Percentiles rank a stretch among this genome's conserved stretches.
Evolutionary conservation across 2,113 vertebrate species (phyloP).

Genomic region (Oncorhynchus tshawytscha): DNA sequence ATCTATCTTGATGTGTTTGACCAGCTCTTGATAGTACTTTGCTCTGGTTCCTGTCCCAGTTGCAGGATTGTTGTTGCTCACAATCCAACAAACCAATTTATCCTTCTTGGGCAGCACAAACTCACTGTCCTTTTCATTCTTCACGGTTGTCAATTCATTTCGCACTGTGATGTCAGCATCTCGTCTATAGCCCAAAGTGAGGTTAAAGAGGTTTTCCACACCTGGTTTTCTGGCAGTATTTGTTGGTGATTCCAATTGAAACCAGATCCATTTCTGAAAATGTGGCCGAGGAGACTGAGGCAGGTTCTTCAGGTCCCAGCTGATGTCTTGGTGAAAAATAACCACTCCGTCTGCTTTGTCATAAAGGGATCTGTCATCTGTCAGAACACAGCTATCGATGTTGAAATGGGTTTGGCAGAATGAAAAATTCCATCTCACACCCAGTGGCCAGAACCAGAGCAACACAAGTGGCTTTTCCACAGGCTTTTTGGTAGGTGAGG

Average conservation of each 20-base stretch:
- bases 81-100: constrained; percentile 82
- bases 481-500: neutral
- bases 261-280: constrained; percentile 3
- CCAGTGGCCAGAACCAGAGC: constrained; percentile 1
- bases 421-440: neutral
- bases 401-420: neutral
- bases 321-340: neutral
- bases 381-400: neutral
- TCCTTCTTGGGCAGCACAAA: constrained; percentile 81
- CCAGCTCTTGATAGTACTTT: constrained; percentile 82
- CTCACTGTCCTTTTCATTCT: constrained; percentile 20
- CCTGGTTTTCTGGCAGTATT: neutral
- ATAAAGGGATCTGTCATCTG: neutral
- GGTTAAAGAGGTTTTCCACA: neutral
- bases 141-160: neutral
- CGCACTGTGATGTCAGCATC: constrained; percentile 2
- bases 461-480: neutral
- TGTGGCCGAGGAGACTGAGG: neutral
- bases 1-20: constrained; percentile 80
- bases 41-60: constrained; percentile 80
- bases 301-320: neutral
- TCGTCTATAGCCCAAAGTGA: neutral
- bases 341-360: neutral
- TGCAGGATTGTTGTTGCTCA: constrained; percentile 68
- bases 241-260: neutral